Evolutionary conservation across 1,140 invertebrate genomes (phyloP), one percentile per base, ranked within the genome.

Genomic region (Amyelois transitella): DNA sequence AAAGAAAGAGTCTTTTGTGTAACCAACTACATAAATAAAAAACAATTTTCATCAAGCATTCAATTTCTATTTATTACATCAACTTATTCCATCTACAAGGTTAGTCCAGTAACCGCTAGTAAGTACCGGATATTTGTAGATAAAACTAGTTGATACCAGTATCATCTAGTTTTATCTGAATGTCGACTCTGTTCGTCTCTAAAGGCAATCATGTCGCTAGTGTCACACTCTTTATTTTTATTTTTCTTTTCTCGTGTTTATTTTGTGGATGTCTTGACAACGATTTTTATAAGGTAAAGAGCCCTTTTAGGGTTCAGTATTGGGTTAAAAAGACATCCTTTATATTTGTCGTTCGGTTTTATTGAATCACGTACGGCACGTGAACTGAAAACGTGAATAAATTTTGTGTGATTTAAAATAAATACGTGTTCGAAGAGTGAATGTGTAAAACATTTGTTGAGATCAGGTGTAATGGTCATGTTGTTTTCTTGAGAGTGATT

Each of bases 11-110:
- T n/a, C n/a, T n/a, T n/a, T n/a, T n/a, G n/a, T n/a, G n/a, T n/a
- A n/a, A n/a, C n/a, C n/a, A n/a, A 43, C 51, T 45, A 51, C 51
- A 60, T 22, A 49, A 61, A 55, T 57, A 53, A 62, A 56, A 56
- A 62, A 57, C 55, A 45, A 44, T 43, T 55, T 56, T 54, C 25
- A 58, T 51, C 32, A 14, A 14, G 32, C 12, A 38, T 38, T 38
- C 32, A 14, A 38, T 38, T 38, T 38, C 12, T 38, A 38, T 38
- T 38, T 38, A 38, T 38, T 38, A 38, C 32, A n/a, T 38, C 5
- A 12, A 14, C 32, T 14, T 8, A 38, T 38, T 38, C 32, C 17
- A 38, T 38, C 32, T 38, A 14, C 32, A 38, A 38, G n/a, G n/a
- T n/a, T 38, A 38, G 17, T 38, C 32, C 12, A 14, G 32, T 14